These are phyloP conservation scores for Diadegma fenestrale DNA, from an alignment of 2,888 invertebrate species.

Conservation along the genomic window DNA sequence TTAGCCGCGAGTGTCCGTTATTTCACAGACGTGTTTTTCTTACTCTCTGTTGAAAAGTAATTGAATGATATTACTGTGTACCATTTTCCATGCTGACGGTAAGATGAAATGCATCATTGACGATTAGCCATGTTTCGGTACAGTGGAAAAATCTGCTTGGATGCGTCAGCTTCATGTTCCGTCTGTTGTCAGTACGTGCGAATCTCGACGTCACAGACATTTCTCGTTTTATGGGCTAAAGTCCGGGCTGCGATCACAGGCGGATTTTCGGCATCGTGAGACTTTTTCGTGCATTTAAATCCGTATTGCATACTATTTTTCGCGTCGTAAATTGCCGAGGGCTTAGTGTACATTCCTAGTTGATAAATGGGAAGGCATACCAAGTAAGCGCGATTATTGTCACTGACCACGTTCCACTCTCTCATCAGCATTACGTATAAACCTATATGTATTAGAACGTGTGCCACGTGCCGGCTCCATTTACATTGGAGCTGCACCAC, in stretches of 20 bases:
- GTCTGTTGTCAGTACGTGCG: slow-evolving; percentile 17
- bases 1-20: not conserved
- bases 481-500: slow-evolving; percentile 38
- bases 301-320: slow-evolving; percentile 14
- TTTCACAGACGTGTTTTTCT: not conserved
- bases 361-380: slow-evolving; percentile 23
- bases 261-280: slow-evolving; percentile 19
- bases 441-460: slow-evolving; percentile 57
- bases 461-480: slow-evolving; percentile 55
- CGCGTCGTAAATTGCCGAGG: not conserved
- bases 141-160: not conserved
- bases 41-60: not conserved
- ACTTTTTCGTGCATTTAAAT: slow-evolving; percentile 23
- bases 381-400: slow-evolving; percentile 46
- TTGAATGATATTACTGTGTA: no score
- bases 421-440: slow-evolving; percentile 61
- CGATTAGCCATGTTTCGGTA: slow-evolving; percentile 1
- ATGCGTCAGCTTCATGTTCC: slow-evolving; percentile 8
- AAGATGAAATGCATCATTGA: not conserved
- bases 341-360: slow-evolving; percentile 16
- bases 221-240: slow-evolving; percentile 38
- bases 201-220: slow-evolving; percentile 30
- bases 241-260: slow-evolving; percentile 17
- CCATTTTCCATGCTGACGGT: not conserved
- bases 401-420: slow-evolving; percentile 35